phyloP scores from a whole-genome alignment of 2,797 vertebrate genomes.

The Gadopsis bispinosus region DNA sequence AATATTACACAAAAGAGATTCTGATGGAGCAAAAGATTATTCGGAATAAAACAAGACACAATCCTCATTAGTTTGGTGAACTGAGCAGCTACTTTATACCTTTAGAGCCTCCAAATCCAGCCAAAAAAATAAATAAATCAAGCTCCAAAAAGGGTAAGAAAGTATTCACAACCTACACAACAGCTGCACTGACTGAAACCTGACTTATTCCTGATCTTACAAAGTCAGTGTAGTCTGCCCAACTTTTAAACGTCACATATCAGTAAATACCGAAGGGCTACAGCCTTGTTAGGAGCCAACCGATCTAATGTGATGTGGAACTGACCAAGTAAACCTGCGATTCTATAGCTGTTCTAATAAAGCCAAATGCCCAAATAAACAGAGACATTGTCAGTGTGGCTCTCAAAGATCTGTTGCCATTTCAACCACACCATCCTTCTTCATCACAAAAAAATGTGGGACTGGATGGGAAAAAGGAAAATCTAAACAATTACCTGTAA shows the following conservation, averaged over 20 bases:
- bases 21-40: constrained; percentile 15
- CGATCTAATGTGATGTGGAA: constrained; percentile 17
- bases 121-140: background rate
- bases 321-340: constrained; percentile 18
- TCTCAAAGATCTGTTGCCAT: constrained; percentile 26
- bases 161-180: constrained; percentile 24
- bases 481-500: constrained; percentile 32
- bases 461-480: constrained; percentile 21
- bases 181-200: constrained; percentile 32
- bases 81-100: constrained; percentile 34
- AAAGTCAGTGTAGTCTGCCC: constrained; percentile 17
- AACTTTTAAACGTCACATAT: constrained; percentile 24
- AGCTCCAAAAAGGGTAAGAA: constrained; percentile 15
- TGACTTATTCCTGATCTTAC: constrained; percentile 21
- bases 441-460: constrained; percentile 22
- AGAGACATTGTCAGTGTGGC: constrained; percentile 26
- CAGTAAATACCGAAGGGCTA: constrained; percentile 30
- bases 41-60: constrained; percentile 19
- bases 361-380: constrained; percentile 1
- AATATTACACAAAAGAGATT: constrained; percentile 15
- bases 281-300: constrained; percentile 20
- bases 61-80: constrained; percentile 30
- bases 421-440: constrained; percentile 21
- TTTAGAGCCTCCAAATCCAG: constrained; percentile 32
- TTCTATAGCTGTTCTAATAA: constrained; percentile 14